A percentile compares a stretch with the other conserved stretches of the same genome.
These are phyloP conservation scores for Sebastes flavidus DNA, from an alignment of 2,797 vertebrate species.

Conservation along the genomic window DNA sequence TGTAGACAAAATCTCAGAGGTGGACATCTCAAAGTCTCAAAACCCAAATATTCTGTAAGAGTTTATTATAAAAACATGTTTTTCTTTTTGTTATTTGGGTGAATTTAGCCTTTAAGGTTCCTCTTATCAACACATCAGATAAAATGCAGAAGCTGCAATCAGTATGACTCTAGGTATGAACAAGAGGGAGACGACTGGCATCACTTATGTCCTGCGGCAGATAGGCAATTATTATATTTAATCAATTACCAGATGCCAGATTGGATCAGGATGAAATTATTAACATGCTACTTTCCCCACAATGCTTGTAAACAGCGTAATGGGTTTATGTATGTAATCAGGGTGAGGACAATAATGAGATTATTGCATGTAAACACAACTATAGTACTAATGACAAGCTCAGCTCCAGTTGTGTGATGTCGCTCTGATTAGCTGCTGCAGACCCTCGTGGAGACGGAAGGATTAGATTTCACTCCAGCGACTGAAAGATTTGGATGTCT, in stretches of 20 bases:
- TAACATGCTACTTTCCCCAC: conserved; percentile 39
- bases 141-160: background rate
- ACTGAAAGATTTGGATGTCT: conserved; percentile 24
- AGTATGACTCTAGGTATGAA: background rate
- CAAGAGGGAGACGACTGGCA: background rate
- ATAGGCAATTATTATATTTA: conserved; percentile 33
- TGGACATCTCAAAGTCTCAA: background rate
- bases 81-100: background rate
- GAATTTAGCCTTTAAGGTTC: background rate
- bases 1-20: background rate
- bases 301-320: conserved; percentile 61
- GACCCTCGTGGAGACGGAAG: conserved; percentile 42
- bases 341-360: conserved; percentile 56
- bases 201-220: background rate
- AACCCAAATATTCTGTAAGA: background rate
- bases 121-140: background rate
- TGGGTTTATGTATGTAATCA: conserved; percentile 63
- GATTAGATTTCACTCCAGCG: conserved; percentile 56
- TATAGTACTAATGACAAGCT: conserved; percentile 54
- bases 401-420: conserved; percentile 44
- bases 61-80: background rate
- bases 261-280: conserved; percentile 57
- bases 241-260: conserved; percentile 50
- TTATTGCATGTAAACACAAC: conserved; percentile 64
- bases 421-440: conserved; percentile 59